Evolutionary conservation across 2,888 invertebrate genomes (phyloP).

Genomic region (Oxycera nigricornis): DNA sequence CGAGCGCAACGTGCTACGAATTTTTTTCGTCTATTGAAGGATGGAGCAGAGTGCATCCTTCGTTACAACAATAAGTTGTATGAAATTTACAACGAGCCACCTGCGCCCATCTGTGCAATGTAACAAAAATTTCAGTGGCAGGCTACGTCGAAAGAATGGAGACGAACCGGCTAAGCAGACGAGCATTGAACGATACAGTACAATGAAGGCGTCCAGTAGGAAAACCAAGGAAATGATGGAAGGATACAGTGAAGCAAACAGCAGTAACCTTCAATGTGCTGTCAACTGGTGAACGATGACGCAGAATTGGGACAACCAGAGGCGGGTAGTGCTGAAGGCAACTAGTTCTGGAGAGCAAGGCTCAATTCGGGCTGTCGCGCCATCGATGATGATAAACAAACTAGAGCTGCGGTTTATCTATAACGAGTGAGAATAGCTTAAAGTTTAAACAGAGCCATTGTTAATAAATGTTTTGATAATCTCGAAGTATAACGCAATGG

Average conservation of each 20-base stretch:
- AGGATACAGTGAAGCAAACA: not conserved
- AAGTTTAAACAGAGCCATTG: too few species aligned
- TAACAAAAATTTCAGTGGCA: not conserved
- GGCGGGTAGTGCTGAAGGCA: not conserved
- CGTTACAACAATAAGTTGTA: not conserved
- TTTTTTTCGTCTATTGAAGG: not conserved
- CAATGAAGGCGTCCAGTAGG: not conserved
- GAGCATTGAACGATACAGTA: not conserved
- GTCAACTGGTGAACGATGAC: not conserved
- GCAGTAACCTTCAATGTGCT: not conserved
- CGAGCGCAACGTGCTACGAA: not conserved
- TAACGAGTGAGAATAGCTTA: too few species aligned
- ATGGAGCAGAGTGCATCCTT: not conserved
- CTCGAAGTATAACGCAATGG: too few species aligned
- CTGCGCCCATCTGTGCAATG: not conserved
- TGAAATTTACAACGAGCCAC: not conserved
- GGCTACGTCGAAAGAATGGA: not conserved
- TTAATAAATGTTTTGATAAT: too few species aligned
- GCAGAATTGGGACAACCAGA: not conserved
- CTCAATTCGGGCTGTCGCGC: not conserved
- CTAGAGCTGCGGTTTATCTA: too few species aligned
- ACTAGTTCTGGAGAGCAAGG: too few species aligned
- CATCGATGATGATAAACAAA: not conserved
- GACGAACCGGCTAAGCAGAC: not conserved
- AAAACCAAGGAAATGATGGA: not conserved